A percentile compares a stretch with the other conserved stretches of the same genome.
These are phyloP conservation scores for Sphinx pinastri DNA, from an alignment of 2,888 invertebrate species.

Conservation along the genomic window DNA sequence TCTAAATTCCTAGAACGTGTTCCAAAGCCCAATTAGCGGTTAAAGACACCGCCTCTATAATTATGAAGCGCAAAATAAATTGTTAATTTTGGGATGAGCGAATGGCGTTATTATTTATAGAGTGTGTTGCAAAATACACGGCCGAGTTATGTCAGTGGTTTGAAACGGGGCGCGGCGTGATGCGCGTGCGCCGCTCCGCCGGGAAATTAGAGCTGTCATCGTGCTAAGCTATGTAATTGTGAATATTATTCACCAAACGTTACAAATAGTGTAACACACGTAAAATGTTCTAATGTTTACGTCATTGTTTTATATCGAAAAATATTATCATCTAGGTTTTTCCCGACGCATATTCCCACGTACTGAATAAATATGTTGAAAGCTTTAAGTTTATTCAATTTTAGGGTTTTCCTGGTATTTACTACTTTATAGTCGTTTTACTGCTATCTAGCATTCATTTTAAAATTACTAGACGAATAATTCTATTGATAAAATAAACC, in stretches of 20 bases:
- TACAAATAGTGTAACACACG: neutral
- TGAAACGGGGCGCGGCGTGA: slow-evolving; percentile 41
- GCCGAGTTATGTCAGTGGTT: slow-evolving; percentile 79
- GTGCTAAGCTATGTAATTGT: slow-evolving; percentile 37
- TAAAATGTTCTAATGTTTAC: neutral
- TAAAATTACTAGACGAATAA: too few species aligned
- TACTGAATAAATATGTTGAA: neutral
- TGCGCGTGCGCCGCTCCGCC: slow-evolving; percentile 27
- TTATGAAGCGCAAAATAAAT: slow-evolving; percentile 69
- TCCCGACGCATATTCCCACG: neutral
- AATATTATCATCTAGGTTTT: neutral
- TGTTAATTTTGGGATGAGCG: slow-evolving; percentile 68
- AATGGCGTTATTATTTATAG: slow-evolving; percentile 73
- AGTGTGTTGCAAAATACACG: slow-evolving; percentile 75
- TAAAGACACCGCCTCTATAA: slow-evolving; percentile 77
- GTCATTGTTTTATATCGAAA: neutral
- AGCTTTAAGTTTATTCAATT: too few species aligned
- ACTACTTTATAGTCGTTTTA: too few species aligned
- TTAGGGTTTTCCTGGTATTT: too few species aligned
- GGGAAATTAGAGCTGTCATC: slow-evolving; percentile 50
- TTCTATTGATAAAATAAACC: too few species aligned
- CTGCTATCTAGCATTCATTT: too few species aligned
- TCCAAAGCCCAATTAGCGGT: slow-evolving; percentile 76
- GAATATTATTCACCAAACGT: neutral
- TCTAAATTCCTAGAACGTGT: slow-evolving; percentile 46